Base-by-base conservation (phyloP, 2,113 vertebrate genomes). In the Oreochromis niloticus region DNA sequence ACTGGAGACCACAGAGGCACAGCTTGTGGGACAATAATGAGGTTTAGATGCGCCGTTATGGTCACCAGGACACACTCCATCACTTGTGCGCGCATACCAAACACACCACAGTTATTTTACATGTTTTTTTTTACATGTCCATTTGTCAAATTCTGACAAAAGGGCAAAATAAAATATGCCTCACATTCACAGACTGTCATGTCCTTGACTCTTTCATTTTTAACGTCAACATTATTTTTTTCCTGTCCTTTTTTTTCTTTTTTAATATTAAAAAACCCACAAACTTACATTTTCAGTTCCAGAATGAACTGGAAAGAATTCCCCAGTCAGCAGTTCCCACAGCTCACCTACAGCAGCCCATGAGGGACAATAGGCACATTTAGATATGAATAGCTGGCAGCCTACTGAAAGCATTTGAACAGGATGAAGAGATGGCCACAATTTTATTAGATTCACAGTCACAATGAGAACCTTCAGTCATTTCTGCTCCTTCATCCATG, bases 281-380 rank as follows among this genome's bases (percentile, higher is more conserved):
- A 17, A 27, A 63, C 43, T 80, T 27, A 30, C 19, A 11, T 82
- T 87, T 90, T 43, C 27, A 80, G 27, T 82, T 34, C 17, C 75
- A 83, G 57, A 90, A 81, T 84, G 79, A 56, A 86, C 48, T 79
- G 90, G 91, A 92, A 92, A 94, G 43, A 91, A 85, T 85, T 71
- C 19, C 30, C 34, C 34, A 9, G 50, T 89, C 78, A 90, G 82
- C 80, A 91, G 71, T 90, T 93, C 87, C 90, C 89, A 93, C 85
- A 87, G 12, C 82, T 94, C 89, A 93, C 91, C 92, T 92, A 91
- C 90, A 86, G 80, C 39, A 75, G 78, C 82, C 80, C n/a, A n/a
- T 52, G 17, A 80, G 78, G 84, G 87, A 95, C 92, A 94, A 93
- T 91, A 86, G 87, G 87, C 59, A 83, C 73, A 91, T 95, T 93